phyloP scores from a whole-genome alignment of 2,797 vertebrate genomes.

The Danio albolineatus region DNA sequence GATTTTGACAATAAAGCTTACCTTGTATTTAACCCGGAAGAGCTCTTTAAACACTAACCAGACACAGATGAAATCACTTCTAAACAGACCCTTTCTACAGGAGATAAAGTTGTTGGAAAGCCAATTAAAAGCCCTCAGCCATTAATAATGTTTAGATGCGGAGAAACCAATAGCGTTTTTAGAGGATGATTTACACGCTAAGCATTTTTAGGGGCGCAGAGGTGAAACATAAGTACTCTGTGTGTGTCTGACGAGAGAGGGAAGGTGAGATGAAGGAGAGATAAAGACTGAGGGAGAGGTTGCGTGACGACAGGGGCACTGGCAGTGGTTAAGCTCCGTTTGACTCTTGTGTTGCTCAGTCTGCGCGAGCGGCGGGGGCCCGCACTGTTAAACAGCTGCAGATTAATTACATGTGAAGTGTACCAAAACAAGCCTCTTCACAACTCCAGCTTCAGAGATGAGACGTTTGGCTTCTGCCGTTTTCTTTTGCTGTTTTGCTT shows the following conservation, averaged over 20 bases:
- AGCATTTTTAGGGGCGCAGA: conserved; percentile 34
- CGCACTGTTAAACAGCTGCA: conserved; percentile 87
- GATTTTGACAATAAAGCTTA: conserved; percentile 3
- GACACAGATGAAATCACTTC: conserved; percentile 23
- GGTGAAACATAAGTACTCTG: conserved; percentile 37
- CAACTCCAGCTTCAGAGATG: conserved; percentile 65
- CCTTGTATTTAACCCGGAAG: conserved; percentile 1
- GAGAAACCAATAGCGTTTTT: conserved; percentile 14
- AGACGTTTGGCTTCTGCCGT: conserved; percentile 72
- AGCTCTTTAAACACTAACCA: conserved; percentile 18
- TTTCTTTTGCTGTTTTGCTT: conserved; percentile 55
- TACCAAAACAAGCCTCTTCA: conserved; percentile 86
- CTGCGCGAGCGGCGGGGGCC: conserved; percentile 74
- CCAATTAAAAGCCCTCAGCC: conserved; percentile 37
- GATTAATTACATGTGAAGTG: conserved; percentile 91
- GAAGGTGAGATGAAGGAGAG: conserved; percentile 49
- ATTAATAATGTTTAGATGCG: conserved; percentile 35
- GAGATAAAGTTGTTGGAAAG: conserved; percentile 30
- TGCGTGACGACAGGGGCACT: conserved; percentile 60
- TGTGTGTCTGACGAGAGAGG: conserved; percentile 19
- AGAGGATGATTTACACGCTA: conserved; percentile 46
- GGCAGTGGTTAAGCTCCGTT: conserved; percentile 63
- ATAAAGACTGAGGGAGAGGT: conserved; percentile 43
- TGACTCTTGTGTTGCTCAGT: conserved; percentile 61
- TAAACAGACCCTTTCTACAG: conserved; percentile 5